These are phyloP conservation scores for Zaprionus inermis DNA, from an alignment of 1,140 invertebrate species.

Conservation along the genomic window DNA sequence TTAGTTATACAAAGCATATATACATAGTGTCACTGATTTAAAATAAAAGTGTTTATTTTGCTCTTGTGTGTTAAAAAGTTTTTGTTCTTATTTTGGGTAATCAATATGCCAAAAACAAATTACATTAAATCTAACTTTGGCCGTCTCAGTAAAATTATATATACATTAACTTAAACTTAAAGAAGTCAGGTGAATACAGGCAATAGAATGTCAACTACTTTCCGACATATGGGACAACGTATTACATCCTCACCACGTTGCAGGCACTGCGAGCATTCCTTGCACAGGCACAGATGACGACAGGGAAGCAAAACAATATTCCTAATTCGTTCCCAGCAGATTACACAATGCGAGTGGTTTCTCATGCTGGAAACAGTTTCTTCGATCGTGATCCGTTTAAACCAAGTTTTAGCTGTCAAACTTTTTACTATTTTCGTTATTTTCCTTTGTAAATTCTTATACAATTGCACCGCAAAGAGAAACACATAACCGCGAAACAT, in stretches of 20 bases:
- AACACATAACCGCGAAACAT: constrained; percentile 55
- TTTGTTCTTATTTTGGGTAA: background rate
- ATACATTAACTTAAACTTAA: background rate
- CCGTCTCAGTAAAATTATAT: constrained; percentile 33
- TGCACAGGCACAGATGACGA: constrained; percentile 63
- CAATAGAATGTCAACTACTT: constrained; percentile 33
- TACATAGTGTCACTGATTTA: constrained; percentile 66
- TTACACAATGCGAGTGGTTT: constrained; percentile 40
- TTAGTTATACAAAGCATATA: constrained; percentile 62
- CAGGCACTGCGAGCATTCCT: constrained; percentile 49
- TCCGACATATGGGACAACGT: constrained; percentile 59
- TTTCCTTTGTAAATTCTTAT: background rate
- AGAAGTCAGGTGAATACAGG: constrained; percentile 28
- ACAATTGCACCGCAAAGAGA: constrained; percentile 16
- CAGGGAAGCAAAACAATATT: constrained; percentile 64
- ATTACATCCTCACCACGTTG: background rate
- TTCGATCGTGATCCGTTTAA: background rate
- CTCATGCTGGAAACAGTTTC: background rate
- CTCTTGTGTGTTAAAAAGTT: constrained; percentile 36
- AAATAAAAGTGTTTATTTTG: constrained; percentile 65
- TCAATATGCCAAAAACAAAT: background rate
- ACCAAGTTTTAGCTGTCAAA: background rate
- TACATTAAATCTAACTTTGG: constrained; percentile 9
- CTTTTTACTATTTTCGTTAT: constrained; percentile 16
- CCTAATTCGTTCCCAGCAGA: constrained; percentile 53